Percentiles rank a stretch among this genome's conserved stretches.
Evolutionary conservation across 2,113 vertebrate species (phyloP).

Genomic region (Engraulis encrasicolus): DNA sequence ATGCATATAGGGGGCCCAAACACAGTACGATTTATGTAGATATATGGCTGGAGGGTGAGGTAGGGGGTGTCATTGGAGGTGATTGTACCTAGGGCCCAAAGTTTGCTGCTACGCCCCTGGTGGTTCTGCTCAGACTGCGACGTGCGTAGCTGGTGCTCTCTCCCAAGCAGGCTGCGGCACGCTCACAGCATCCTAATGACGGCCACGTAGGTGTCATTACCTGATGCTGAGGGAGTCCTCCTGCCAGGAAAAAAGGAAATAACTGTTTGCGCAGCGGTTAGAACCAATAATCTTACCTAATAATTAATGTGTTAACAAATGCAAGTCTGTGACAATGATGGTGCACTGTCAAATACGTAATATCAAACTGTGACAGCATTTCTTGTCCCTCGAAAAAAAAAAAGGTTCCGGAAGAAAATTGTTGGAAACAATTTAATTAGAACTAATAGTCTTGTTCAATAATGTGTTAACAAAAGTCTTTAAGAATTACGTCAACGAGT

Average conservation of each 20-base stretch:
- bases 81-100: too few relatives aligned
- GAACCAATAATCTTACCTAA: neutral
- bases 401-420: too few relatives aligned
- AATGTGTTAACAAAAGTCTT: neutral
- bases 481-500: neutral
- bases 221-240: neutral
- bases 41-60: too few relatives aligned
- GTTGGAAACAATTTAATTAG: too few relatives aligned
- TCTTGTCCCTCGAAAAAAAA: too few relatives aligned
- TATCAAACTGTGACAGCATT: too few relatives aligned
- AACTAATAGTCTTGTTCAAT: neutral
- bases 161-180: neutral
- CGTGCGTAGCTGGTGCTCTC: neutral
- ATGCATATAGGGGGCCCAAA: too few relatives aligned
- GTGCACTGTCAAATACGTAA: too few relatives aligned
- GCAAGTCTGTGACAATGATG: neutral
- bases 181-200: neutral
- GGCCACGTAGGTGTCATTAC: neutral
- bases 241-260: neutral
- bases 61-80: too few relatives aligned
- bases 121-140: neutral
- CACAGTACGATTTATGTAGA: too few relatives aligned
- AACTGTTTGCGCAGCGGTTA: neutral
- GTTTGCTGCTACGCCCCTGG: too few relatives aligned
- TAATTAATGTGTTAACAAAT: neutral